phyloP scores from a whole-genome alignment of 2,113 vertebrate species.

The Oreotrochilus melanogaster region DNA sequence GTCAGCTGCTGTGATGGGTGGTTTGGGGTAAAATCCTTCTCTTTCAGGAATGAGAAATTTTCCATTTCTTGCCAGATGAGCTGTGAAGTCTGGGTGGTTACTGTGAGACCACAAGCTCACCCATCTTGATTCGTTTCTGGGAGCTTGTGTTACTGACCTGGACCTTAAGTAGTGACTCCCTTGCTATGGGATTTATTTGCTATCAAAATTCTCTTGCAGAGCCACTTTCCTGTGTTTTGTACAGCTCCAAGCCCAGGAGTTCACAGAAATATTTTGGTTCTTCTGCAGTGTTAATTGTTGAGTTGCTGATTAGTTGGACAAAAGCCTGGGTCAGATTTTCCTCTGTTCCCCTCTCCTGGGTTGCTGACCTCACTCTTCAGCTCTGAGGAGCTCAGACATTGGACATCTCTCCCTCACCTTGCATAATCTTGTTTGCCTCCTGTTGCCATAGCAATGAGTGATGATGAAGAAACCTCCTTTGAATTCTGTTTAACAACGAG shows the following conservation, averaged over 20 bases:
- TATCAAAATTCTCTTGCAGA: neutral
- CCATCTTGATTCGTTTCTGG: rapidly evolving
- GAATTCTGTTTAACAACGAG: neutral
- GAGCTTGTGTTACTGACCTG: neutral
- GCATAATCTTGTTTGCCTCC: neutral
- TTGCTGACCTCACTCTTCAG: neutral
- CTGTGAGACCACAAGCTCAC: neutral
- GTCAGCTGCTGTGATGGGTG: neutral
- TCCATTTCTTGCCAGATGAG: neutral
- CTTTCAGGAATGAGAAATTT: neutral
- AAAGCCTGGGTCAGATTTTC: neutral
- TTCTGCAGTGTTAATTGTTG: neutral
- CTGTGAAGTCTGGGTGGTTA: neutral
- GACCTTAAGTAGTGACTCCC: neutral
- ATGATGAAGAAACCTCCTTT: neutral
- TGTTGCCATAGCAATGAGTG: conserved; percentile 22
- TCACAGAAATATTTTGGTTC: neutral
- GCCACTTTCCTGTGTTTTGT: neutral
- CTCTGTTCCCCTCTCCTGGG: neutral
- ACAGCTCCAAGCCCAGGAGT: neutral
- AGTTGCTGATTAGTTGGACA: neutral
- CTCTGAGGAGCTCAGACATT: rapidly evolving
- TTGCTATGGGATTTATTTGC: neutral
- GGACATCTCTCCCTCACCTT: neutral
- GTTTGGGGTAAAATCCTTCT: neutral